Percentiles rank a stretch among this genome's conserved stretches.
Conservation (phyloP, 2,113 vertebrate species). For the Strigops habroptila region DNA sequence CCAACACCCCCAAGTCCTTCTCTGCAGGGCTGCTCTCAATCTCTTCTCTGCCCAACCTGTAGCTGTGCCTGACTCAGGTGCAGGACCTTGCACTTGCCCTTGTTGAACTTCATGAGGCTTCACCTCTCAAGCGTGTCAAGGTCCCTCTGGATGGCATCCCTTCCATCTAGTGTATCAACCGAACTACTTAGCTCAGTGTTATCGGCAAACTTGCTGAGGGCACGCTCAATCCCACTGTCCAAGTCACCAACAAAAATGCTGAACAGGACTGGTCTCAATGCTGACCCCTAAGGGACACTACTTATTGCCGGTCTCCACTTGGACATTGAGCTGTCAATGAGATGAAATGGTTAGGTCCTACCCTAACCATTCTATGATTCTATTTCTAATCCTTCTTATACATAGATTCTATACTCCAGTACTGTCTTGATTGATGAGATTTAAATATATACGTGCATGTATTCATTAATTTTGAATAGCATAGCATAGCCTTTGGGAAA, state of each 20-base stretch:
- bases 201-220: neutral
- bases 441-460: neutral
- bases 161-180: neutral
- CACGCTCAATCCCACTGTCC: neutral
- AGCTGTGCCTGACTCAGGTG: neutral
- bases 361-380: neutral
- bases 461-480: neutral
- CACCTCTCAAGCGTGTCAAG: neutral
- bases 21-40: no score
- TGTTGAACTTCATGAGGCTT: neutral
- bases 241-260: no score
- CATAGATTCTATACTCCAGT: neutral
- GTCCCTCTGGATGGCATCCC: neutral
- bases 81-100: neutral
- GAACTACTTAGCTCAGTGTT: neutral
- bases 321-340: neutral
- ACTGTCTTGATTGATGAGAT: neutral
- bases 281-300: neutral
- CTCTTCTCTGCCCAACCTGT: no score
- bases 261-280: neutral
- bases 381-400: neutral
- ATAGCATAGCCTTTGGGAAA: neutral
- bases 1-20: no score
- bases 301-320: neutral
- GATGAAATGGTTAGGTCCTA: neutral